Conservation (phyloP, 2,888 invertebrate genomes). For the Eupithecia tripunctaria region DNA sequence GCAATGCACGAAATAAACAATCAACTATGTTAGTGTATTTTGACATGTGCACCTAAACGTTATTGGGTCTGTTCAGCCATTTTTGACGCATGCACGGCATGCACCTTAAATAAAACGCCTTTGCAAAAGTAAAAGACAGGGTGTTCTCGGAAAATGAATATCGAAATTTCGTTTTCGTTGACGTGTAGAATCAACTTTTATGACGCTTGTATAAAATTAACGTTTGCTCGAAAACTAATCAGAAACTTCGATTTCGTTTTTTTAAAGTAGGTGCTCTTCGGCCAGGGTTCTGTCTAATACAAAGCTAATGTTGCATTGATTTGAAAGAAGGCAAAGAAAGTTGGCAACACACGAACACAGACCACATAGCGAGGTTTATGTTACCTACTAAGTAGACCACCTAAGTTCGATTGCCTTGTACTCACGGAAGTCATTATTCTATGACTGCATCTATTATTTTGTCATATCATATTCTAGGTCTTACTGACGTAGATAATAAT, state of each 20-base stretch:
- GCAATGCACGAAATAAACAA: no score
- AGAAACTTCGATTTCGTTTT: no score
- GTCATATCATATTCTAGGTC: no score
- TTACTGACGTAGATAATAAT: conserved; percentile 4
- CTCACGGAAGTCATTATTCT: neutral
- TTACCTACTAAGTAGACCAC: neutral
- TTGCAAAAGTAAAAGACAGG: neutral
- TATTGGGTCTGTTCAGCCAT: neutral
- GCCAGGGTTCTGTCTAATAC: neutral
- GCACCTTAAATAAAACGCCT: neutral
- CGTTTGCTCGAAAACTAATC: no score
- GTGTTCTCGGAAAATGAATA: no score
- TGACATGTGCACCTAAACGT: neutral
- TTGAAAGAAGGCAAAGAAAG: neutral
- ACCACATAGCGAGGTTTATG: neutral
- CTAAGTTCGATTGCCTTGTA: neutral
- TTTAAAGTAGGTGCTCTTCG: no score
- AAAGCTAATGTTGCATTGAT: neutral
- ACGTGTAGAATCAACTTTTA: no score
- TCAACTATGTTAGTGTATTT: neutral
- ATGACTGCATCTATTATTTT: neutral
- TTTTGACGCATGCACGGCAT: no score
- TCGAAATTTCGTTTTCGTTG: no score
- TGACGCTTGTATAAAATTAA: no score
- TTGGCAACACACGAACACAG: neutral